These are phyloP conservation scores for Probaryconus sp. DNA, from an alignment of 1,140 invertebrate genomes.

Conservation along the genomic window DNA sequence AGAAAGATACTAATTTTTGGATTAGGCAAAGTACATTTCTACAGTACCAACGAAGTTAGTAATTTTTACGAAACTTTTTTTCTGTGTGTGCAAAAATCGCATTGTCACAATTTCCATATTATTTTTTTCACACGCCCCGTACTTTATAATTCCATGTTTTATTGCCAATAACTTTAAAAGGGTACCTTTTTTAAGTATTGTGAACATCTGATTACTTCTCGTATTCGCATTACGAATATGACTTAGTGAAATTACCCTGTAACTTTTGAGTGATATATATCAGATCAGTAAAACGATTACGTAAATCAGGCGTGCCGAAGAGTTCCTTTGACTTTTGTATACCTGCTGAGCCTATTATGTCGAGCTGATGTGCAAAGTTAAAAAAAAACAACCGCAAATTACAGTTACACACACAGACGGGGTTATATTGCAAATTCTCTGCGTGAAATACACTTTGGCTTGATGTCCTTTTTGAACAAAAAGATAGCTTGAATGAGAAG, in stretches of 20 bases:
- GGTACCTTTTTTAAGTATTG: too few relatives aligned
- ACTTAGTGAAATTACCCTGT: not conserved
- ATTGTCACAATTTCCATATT: too few relatives aligned
- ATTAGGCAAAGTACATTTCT: too few relatives aligned
- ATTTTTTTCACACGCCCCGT: too few relatives aligned
- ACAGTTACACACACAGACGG: constrained; percentile 4
- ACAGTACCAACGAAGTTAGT: too few relatives aligned
- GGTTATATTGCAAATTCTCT: constrained; percentile 27
- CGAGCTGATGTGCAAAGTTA: constrained; percentile 33
- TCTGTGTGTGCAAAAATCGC: too few relatives aligned
- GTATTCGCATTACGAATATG: too few relatives aligned
- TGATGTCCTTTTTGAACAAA: constrained; percentile 18
- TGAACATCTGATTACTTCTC: too few relatives aligned
- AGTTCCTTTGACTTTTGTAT: constrained; percentile 25
- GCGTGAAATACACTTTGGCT: constrained; percentile 20
- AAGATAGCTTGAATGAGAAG: constrained; percentile 1
- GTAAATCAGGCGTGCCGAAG: constrained; percentile 8
- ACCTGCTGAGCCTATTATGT: constrained; percentile 40
- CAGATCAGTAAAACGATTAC: constrained; percentile 6
- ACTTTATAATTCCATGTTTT: too few relatives aligned
- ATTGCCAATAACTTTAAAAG: too few relatives aligned
- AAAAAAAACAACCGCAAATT: constrained; percentile 28
- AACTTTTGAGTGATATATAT: constrained; percentile 2
- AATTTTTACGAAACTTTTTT: too few relatives aligned
- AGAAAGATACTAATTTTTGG: too few relatives aligned